phyloP scores from a whole-genome alignment of 2,797 vertebrate species.

The Arremon aurantiirostris region DNA sequence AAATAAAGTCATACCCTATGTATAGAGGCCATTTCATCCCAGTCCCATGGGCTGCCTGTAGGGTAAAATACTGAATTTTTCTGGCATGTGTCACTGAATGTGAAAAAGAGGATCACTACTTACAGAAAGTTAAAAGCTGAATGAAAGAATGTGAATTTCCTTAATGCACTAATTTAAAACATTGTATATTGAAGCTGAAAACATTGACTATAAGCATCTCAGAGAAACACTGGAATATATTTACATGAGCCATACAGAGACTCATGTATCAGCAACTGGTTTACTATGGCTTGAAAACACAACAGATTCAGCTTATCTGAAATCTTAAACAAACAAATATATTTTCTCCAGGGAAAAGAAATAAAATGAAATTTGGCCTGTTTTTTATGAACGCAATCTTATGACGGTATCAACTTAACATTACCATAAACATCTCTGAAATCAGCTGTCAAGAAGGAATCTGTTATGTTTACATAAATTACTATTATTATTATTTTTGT shows the following conservation, averaged over 20 bases:
- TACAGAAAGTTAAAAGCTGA: conserved; percentile 40
- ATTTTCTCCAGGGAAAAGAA: conserved; percentile 42
- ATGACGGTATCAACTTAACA: conserved; percentile 31
- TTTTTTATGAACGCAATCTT: conserved; percentile 52
- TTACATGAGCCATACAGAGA: background rate
- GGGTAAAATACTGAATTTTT: conserved; percentile 40
- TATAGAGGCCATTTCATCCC: conserved; percentile 55
- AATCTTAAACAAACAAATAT: conserved; percentile 38
- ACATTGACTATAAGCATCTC: background rate
- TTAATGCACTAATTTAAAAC: background rate
- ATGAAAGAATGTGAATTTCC: conserved; percentile 44
- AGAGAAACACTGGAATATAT: background rate
- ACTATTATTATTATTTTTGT: conserved; percentile 18
- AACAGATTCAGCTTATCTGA: conserved; percentile 37
- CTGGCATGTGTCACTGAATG: conserved; percentile 45
- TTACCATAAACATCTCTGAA: conserved; percentile 57
- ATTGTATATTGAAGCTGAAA: background rate
- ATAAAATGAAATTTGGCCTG: conserved; percentile 16
- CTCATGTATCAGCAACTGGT: background rate
- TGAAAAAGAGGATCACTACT: conserved; percentile 29
- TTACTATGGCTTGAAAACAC: conserved; percentile 1
- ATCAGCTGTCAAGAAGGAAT: conserved; percentile 52
- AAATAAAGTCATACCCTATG: conserved; percentile 66
- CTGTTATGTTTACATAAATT: conserved; percentile 26
- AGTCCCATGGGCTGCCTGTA: conserved; percentile 43